Evolutionary conservation across 2,888 invertebrate genomes (phyloP), one percentile per base, ranked within the genome.

Genomic region (Cheilosia soror): DNA sequence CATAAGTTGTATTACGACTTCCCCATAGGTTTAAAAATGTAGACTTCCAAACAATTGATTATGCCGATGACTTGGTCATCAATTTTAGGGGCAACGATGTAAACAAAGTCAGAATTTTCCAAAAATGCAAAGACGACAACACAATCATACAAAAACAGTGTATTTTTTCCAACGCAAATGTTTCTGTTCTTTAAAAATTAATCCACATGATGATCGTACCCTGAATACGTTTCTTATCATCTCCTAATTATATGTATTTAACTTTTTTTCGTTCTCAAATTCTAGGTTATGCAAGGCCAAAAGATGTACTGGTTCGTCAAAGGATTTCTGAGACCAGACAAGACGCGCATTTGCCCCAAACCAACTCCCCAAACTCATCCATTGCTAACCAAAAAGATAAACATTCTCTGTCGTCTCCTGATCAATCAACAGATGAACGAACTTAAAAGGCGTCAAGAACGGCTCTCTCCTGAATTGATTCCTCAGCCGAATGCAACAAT

Each of bases 301-400:
- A 83, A 88, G 4, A 83, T 89, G 27, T 90, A 89, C 71, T 91
- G 91, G 91, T 80, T 90, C 6, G 89, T 91, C 5, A 91, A 90
- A 73, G 91, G 91, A 0, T 91, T 91, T 29, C 79, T 91, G 20
- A 89, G 89, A 3, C 89, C 89, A 2, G 90, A 90, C 87, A 88
- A 89, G 40, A 86, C 88, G 4, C 89, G 89, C 78, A 90, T 91
- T 3, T 90, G 92, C 65, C 89, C 90, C 0, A 92, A 90, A 65
- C 92, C 92, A 0, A 92, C 91, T 4, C 92, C 92, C 0, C 88
- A 89, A 53, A 90, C 90, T 0, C 92, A 92, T 89, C 92, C 92
- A 2, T 65, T 89, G n/a, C 82, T 92, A 7, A 90, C 92, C 2
- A 89, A 88, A 55, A 92, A 92, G 81, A 92, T 92, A 2, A 91